Conservation (phyloP, 2,888 invertebrate species). For the Lamellibrachia columna region DNA sequence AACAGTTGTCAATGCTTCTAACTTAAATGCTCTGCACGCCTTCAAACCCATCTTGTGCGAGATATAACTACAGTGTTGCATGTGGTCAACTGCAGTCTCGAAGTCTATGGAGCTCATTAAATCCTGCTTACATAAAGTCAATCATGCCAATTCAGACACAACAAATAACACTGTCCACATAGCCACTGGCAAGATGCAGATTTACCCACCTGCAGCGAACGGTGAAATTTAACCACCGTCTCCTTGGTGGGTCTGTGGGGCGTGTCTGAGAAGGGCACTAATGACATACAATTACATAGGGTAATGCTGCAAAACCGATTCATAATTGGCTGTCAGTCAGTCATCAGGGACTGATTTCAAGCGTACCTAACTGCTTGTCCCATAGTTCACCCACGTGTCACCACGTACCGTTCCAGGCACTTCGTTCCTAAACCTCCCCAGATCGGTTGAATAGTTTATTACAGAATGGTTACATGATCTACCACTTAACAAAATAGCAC, state of each 20-base stretch:
- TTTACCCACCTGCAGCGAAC: background rate
- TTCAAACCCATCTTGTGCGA: background rate
- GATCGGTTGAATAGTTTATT: background rate
- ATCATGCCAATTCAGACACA: background rate
- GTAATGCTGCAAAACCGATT: background rate
- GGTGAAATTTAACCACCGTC: background rate
- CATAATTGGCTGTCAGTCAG: slow-evolving; percentile 6
- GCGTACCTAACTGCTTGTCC: background rate
- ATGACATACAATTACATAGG: slow-evolving; percentile 12
- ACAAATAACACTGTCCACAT: too few species aligned
- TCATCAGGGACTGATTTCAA: slow-evolving; percentile 5
- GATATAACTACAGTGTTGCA: background rate
- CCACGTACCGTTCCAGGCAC: background rate
- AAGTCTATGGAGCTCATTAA: slow-evolving; percentile 4
- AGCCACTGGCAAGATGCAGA: background rate
- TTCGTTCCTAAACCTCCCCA: background rate
- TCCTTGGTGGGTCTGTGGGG: background rate
- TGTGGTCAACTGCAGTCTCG: background rate
- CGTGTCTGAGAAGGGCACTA: background rate
- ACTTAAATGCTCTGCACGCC: background rate
- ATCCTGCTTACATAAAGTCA: background rate
- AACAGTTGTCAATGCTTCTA: background rate
- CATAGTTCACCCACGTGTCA: background rate
- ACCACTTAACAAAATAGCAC: background rate
- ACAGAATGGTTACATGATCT: background rate